These are phyloP conservation scores for Leucopsar rothschildi DNA, from an alignment of 2,113 vertebrate genomes.

Conservation along the genomic window DNA sequence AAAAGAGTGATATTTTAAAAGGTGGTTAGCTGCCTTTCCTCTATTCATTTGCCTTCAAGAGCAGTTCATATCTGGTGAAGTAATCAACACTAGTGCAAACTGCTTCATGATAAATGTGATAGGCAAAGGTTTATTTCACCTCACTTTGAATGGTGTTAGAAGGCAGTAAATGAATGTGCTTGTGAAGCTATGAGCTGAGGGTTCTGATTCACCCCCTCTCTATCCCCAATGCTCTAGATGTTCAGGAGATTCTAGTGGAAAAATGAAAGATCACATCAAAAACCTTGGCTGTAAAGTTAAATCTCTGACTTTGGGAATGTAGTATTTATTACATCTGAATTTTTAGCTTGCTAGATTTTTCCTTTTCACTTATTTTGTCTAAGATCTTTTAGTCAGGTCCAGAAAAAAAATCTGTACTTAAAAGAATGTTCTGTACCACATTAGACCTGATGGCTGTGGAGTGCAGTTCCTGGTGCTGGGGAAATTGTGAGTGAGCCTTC, in stretches of 20 bases:
- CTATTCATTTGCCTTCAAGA: neutral
- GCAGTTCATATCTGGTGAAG: neutral
- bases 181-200: neutral
- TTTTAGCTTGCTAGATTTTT: neutral
- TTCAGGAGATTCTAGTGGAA: neutral
- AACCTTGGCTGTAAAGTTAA: neutral
- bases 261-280: neutral
- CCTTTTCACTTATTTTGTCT: neutral
- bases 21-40: neutral
- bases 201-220: neutral
- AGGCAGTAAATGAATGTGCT: neutral
- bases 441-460: neutral
- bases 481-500: neutral
- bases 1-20: neutral
- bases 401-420: neutral
- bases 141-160: neutral
- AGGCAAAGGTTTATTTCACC: neutral
- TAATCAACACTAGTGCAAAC: neutral
- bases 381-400: neutral
- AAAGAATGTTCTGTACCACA: fast-evolving
- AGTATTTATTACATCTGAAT: neutral
- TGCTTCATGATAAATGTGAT: neutral
- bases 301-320: neutral
- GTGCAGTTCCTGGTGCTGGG: neutral
- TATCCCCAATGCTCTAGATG: fast-evolving